A percentile compares a stretch with the other conserved stretches of the same genome.
phyloP scores from a whole-genome alignment of 2,797 vertebrate species.

The Crenichthys baileyi region DNA sequence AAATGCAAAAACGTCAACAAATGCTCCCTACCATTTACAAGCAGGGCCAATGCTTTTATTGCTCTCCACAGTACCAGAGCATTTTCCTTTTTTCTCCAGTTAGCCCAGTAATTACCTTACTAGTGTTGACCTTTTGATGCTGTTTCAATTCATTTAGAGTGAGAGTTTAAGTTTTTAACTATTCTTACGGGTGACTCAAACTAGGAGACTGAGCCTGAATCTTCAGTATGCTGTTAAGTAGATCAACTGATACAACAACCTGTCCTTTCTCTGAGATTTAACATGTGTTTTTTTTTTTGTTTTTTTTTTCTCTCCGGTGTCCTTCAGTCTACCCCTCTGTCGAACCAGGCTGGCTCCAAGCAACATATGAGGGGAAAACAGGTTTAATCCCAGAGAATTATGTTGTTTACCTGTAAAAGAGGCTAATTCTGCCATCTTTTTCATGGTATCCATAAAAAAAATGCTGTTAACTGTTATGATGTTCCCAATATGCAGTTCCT shows the following conservation, averaged over 20 bases:
- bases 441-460: slow-evolving; percentile 92
- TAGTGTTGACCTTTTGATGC: neutral
- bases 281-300: slow-evolving; percentile 11
- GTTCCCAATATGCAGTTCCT: neutral
- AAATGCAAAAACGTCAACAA: slow-evolving; percentile 63
- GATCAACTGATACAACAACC: neutral
- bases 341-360: slow-evolving; percentile 96
- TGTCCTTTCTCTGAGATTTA: slow-evolving; percentile 14
- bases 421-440: slow-evolving; percentile 76
- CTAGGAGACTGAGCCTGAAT: slow-evolving; percentile 32
- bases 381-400: slow-evolving; percentile 96
- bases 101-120: neutral
- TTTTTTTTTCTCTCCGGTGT: neutral
- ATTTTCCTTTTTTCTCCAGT: slow-evolving; percentile 16
- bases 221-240: slow-evolving; percentile 21
- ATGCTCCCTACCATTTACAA: slow-evolving; percentile 47
- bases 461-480: slow-evolving; percentile 22
- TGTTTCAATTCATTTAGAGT: slow-evolving; percentile 9
- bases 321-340: slow-evolving; percentile 90
- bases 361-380: slow-evolving; percentile 92
- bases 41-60: slow-evolving; percentile 44
- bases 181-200: slow-evolving; percentile 12
- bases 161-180: slow-evolving; percentile 11
- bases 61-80: slow-evolving; percentile 10
- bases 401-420: slow-evolving; percentile 89